Evolutionary conservation across 2,797 vertebrate species (phyloP), one percentile per base, ranked within the genome.

Genomic region (Coluber constrictor): DNA sequence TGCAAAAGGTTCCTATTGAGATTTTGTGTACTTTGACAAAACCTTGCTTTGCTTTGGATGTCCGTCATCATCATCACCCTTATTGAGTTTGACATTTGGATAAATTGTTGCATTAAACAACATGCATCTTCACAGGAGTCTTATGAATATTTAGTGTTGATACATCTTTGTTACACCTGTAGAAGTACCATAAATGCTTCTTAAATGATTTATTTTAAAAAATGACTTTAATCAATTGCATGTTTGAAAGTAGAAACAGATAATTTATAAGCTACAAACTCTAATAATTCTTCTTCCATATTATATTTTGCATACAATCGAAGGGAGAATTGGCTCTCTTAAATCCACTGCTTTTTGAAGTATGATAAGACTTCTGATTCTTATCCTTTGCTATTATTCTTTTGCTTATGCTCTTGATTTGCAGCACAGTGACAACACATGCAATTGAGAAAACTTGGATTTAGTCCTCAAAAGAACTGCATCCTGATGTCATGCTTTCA

Each of bases 361-460:
- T 20, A 9, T 60, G 32, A 6, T 29, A 88, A 88, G 25, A 9
- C 5, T 56, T 32, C 0, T 74, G 8, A 92, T 94, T 94, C 91
- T 66, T 90, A 3, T 91, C 0, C 54, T 93, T 93, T n/a, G 74
- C 92, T 90, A 37, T 70, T 90, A 27, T 60, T 95, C 54, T 95
- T 54, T 11, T 90, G 89, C 91, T 92, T 59, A 88, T 66, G 94
- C 37, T 66, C 94, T 95, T 94, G 54, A 32, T 15, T 5, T 94
- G 91, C 91, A 94, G 90, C 88, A 88, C 90, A 93, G 91, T 90
- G 94, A 89, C 56, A 95, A 63, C 96, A 95, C 94, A 96, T 47
- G 37, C 43, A 83, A 12, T 47, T 47, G 74, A 47, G 74, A 83
- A 83, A 83, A 47, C 37, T 20, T 83, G 20, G 74, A 89, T 43